phyloP scores from a whole-genome alignment of 2,888 invertebrate genomes.

The Phrixothrix hirtus region DNA sequence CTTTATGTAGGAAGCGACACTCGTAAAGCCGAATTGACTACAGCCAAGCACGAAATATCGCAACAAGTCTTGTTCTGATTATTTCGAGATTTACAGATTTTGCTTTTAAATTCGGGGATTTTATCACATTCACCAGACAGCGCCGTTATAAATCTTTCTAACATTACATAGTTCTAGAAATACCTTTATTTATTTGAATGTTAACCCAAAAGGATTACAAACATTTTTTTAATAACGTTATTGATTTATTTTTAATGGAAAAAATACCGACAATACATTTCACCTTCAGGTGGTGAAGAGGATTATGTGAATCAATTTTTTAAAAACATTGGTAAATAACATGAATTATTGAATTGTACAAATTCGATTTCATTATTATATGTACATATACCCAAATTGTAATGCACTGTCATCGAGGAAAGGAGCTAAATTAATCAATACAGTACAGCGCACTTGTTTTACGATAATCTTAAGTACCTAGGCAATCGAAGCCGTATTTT shows the following conservation, averaged over 20 bases:
- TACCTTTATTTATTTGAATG: no score
- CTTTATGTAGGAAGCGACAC: conserved; percentile 18
- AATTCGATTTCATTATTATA: conserved; percentile 43
- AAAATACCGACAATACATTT: no score
- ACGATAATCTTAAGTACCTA: conserved; percentile 3
- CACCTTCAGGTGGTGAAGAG: no score
- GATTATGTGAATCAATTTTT: conserved; percentile 21
- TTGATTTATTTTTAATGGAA: no score
- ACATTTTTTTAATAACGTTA: no score
- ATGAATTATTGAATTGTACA: conserved; percentile 41
- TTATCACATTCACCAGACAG: conserved; percentile 13
- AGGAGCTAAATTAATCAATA: conserved; percentile 24
- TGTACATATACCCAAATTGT: conserved; percentile 41
- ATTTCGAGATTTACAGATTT: conserved; percentile 22
- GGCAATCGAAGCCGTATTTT: conserved; percentile 3
- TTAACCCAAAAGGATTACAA: no score
- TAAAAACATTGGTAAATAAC: conserved; percentile 34
- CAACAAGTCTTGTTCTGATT: conserved; percentile 27
- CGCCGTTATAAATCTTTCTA: neutral
- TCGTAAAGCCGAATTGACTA: conserved; percentile 27
- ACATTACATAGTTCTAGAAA: no score
- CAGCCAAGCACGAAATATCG: conserved; percentile 23
- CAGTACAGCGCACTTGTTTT: conserved; percentile 9
- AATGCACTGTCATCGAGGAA: conserved; percentile 27
- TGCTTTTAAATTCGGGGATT: conserved; percentile 23